Percentiles rank a stretch among this genome's conserved stretches.
Evolutionary conservation across 2,888 invertebrate species (phyloP).

Genomic region (Chirona hameri): DNA sequence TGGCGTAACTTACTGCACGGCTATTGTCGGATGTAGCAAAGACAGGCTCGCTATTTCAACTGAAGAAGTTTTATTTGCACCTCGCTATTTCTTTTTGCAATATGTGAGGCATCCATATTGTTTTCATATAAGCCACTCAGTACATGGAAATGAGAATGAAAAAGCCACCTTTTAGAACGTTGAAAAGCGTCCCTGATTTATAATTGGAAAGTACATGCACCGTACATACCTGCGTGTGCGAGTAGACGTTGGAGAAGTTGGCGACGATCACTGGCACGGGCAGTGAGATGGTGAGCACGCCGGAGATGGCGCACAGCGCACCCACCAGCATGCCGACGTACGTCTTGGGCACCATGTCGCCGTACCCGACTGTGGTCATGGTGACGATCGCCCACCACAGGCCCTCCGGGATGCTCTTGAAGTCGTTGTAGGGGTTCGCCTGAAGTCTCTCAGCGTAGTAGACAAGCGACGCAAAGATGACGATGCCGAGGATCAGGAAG

Average conservation of each 20-base stretch:
- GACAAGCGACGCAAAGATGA: slow-evolving; percentile 90
- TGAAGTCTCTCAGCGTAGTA: slow-evolving; percentile 93
- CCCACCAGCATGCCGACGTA: slow-evolving; percentile 92
- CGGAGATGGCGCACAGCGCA: slow-evolving; percentile 94
- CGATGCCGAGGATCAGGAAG: slow-evolving; percentile 93
- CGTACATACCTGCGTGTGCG: slow-evolving; percentile 69
- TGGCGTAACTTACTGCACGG: too few species aligned
- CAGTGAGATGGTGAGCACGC: slow-evolving; percentile 96
- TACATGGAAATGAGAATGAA: too few species aligned
- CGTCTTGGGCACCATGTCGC: slow-evolving; percentile 96
- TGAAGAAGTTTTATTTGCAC: too few species aligned
- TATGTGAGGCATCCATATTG: too few species aligned
- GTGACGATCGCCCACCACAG: slow-evolving; percentile 99
- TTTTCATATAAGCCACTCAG: too few species aligned
- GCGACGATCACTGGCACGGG: slow-evolving; percentile 99
- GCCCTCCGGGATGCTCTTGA: slow-evolving; percentile 89
- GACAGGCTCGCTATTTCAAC: too few species aligned
- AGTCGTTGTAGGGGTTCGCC: slow-evolving; percentile 89
- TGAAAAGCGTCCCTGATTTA: too few species aligned
- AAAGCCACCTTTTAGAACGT: too few species aligned
- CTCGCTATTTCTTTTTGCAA: too few species aligned
- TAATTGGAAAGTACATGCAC: too few species aligned
- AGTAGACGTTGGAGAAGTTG: slow-evolving; percentile 97
- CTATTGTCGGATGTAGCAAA: too few species aligned
- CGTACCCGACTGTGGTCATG: slow-evolving; percentile 98